Evolutionary conservation across 2,888 invertebrate species (phyloP).

Genomic region (Dorcus parallelipipedus): DNA sequence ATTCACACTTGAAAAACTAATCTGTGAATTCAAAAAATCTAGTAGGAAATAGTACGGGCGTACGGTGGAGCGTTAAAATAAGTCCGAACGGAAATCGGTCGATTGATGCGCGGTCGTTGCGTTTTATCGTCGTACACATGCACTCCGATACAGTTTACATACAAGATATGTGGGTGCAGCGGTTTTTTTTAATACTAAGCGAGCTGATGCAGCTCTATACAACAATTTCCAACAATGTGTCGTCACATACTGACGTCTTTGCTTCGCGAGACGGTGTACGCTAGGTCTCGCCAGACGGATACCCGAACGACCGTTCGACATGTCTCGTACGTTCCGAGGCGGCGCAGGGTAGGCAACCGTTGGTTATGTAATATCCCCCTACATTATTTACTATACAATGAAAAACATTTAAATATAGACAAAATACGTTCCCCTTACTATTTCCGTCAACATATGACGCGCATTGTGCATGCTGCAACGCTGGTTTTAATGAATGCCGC

Average conservation of each 20-base stretch:
- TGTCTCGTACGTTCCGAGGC: slow-evolving; percentile 34
- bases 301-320: slow-evolving; percentile 39
- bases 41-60: background rate
- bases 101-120: background rate
- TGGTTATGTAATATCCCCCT: slow-evolving; percentile 42
- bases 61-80: background rate
- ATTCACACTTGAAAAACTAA: slow-evolving; percentile 24
- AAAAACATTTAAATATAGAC: slow-evolving; percentile 38
- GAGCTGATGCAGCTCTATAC: slow-evolving; percentile 13
- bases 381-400: slow-evolving; percentile 40
- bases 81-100: background rate
- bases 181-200: slow-evolving; percentile 11
- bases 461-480: slow-evolving; percentile 3
- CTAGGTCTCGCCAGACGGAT: slow-evolving; percentile 41
- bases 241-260: slow-evolving; percentile 44
- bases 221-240: slow-evolving; percentile 32
- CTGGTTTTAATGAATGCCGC: slow-evolving; percentile 1
- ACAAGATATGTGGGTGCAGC: slow-evolving; percentile 7
- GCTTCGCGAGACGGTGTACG: slow-evolving; percentile 31
- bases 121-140: slow-evolving; percentile 6
- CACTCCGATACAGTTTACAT: slow-evolving; percentile 7
- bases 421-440: slow-evolving; percentile 29
- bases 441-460: slow-evolving; percentile 33
- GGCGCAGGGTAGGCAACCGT: slow-evolving; percentile 38
- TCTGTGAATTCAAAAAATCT: slow-evolving; percentile 2